Evolutionary conservation across 2,888 invertebrate genomes (phyloP).

Genomic region (Synergus laeviventris): DNA sequence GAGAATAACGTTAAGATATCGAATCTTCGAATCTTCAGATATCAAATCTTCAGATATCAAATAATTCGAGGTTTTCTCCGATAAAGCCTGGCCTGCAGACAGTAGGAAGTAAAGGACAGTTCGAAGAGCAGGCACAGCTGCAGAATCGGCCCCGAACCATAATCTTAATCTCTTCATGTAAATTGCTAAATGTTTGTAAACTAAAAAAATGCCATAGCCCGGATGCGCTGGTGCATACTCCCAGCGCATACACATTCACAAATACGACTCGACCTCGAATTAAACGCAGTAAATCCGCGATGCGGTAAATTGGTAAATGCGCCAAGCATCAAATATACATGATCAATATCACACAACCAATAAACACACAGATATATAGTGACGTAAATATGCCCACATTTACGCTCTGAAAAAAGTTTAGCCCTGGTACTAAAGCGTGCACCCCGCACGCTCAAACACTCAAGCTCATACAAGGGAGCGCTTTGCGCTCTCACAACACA

Average conservation of each 20-base stretch:
- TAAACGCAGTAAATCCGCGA: constrained; percentile 67
- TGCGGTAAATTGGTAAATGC: constrained; percentile 41
- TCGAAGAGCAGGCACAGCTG: constrained; percentile 47
- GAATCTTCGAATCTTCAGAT: constrained; percentile 1
- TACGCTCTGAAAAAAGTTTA: constrained; percentile 58
- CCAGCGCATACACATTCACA: constrained; percentile 76
- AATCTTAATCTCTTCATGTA: constrained; percentile 77
- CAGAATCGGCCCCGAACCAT: constrained; percentile 66
- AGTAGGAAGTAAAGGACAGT: constrained; percentile 20
- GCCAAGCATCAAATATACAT: constrained; percentile 58
- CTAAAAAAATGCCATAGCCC: constrained; percentile 76
- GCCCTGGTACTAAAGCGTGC: constrained; percentile 73
- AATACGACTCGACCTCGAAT: constrained; percentile 76
- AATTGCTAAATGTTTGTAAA: constrained; percentile 77
- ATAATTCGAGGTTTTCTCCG: neutral
- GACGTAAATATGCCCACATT: constrained; percentile 60
- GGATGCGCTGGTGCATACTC: constrained; percentile 77
- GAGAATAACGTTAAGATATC: constrained; percentile 14
- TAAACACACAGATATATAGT: constrained; percentile 60
- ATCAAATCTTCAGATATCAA: constrained; percentile 1
- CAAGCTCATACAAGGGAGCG: constrained; percentile 65
- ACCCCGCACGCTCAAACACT: constrained; percentile 70
- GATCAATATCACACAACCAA: constrained; percentile 55
- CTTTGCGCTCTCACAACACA: constrained; percentile 60
- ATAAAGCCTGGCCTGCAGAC: neutral